Base-by-base conservation (phyloP, 2,797 vertebrate genomes). In the Catostomus latipinnis region DNA sequence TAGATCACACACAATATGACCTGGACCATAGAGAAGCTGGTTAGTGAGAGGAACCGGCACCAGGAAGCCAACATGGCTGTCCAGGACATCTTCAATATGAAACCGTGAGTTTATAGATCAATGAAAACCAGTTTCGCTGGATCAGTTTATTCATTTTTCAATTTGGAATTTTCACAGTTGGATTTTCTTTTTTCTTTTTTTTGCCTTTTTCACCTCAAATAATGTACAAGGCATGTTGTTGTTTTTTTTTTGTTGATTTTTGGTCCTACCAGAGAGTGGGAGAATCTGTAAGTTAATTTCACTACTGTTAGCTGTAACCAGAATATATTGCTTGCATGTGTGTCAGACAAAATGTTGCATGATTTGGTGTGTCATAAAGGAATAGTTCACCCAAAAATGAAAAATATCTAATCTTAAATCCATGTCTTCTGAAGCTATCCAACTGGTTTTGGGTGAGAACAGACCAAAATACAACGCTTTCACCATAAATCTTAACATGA, bases 11-110 rank as follows among this genome's bases (percentile, higher is more conserved):
- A 89, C 22, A 97, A 99, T 16, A 99, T 99, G 98, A 99, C 97
- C 16, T 99, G 97, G 98, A 99, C 98, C 14, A 98, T 97, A 92
- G 97, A 99, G 68, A 99, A 97, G 83, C 90, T 97, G 77, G 62
- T 91, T 0, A 89, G 92, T 0, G 97, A 99, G 88, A 96, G 94
- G 81, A 91, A 94, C 87, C 95, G 90, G 85, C 92, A 87, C 10
- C 95, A 94, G 84, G 96, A 98, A 18, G 86, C 86, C n/a, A 49
- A 65, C 0, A 83, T 94, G 7, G 91, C 90, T 0, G 93, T 97
- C 69, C 96, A 95, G 78, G 97, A 98, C 88, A 86, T 98, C 82
- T 98, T 99, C 87, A 98, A 91, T 88, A 96, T 98, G 94, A 99
- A 92, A 82, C 97, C 97, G 98, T 99, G 91, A 96, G 97, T 96